Evolutionary conservation across 1,140 invertebrate genomes (phyloP), one percentile per base, ranked within the genome.

Genomic region (Lerema accius): DNA sequence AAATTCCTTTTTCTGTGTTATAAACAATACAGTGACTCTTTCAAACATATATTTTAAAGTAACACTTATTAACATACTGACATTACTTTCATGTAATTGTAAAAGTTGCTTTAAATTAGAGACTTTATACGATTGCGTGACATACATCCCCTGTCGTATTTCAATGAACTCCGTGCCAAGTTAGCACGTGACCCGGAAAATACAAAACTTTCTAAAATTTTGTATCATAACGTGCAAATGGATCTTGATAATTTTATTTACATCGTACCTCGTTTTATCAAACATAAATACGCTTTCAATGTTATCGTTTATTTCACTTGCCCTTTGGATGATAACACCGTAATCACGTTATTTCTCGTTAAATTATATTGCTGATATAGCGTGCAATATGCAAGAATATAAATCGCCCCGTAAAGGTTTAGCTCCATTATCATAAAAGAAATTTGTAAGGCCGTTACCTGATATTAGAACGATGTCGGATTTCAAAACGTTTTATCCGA

Each of bases 161-260:
- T 79, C 76, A 80, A 79, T 82, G 76, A 80, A 69, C 69, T 63
- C 68, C 60, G 35, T 37, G 35, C 4, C 11, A 37, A 11, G 1
- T 32, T 9, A 23, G 19, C 9, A 32, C 28, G 28, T 32, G 28
- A 32, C 35, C 35, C n/a, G 9, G 40, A 32, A 45, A 56, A 32
- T 32, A 7, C 11, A 11, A 11, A 11, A 37, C 35, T 37, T 37
- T 11, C 49, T 10, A 40, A 43, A 43, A 10, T 42, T 45, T 26
- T 7, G 14, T 45, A 45, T 17, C 40, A 56, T 45, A 58, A 58
- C 42, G 42, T 45, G 23, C 14, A 56, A 56, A 56, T 56, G 23
- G 53, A 58, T 58, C 55, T 58, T 58, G 55, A 58, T 58, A 58
- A 59, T 58, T 58, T 58, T 46, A 59, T 59, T 59, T 59, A 59